phyloP scores from a whole-genome alignment of 2,113 vertebrate species.

The Noctilio leporinus region DNA sequence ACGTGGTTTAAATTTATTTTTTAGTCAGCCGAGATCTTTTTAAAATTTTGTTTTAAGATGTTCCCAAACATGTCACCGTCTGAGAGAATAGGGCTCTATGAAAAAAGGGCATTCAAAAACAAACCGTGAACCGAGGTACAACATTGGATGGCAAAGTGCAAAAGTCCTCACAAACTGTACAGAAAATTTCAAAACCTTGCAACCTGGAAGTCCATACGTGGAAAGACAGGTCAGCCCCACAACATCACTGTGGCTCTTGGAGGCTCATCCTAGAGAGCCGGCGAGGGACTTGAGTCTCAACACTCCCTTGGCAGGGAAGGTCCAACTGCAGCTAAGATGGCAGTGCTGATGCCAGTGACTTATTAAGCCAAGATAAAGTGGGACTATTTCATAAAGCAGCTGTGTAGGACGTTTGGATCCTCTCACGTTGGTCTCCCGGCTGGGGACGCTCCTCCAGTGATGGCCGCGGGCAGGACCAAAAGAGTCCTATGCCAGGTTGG shows the following conservation, averaged over 20 bases:
- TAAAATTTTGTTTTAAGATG: background rate
- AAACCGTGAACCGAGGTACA: conserved; percentile 75
- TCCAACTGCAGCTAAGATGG: conserved; percentile 65
- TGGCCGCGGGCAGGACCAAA: conserved; percentile 60
- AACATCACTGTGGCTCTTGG: conserved; percentile 55
- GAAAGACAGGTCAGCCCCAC: conserved; percentile 81
- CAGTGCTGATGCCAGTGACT: conserved; percentile 73
- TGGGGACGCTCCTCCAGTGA: conserved; percentile 49
- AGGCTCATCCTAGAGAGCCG: conserved; percentile 56
- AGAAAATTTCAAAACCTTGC: conserved; percentile 86
- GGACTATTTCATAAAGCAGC: conserved; percentile 70
- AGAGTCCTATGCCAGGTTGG: conserved; percentile 68
- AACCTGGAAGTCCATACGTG: conserved; percentile 86
- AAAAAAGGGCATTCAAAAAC: conserved; percentile 83
- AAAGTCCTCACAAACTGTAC: conserved; percentile 88
- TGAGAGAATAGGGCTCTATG: conserved; percentile 80
- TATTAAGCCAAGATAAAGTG: conserved; percentile 73
- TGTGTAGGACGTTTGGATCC: conserved; percentile 72
- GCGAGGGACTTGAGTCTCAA: conserved; percentile 57
- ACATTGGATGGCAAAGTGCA: conserved; percentile 79
- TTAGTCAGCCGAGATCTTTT: conserved; percentile 49
- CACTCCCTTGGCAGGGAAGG: conserved; percentile 55
- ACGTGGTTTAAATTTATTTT: conserved; percentile 24
- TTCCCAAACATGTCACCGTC: conserved; percentile 46
- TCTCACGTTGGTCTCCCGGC: conserved; percentile 57